phyloP scores from a whole-genome alignment of 1,140 invertebrate genomes.

The Sycophaga agraensis region DNA sequence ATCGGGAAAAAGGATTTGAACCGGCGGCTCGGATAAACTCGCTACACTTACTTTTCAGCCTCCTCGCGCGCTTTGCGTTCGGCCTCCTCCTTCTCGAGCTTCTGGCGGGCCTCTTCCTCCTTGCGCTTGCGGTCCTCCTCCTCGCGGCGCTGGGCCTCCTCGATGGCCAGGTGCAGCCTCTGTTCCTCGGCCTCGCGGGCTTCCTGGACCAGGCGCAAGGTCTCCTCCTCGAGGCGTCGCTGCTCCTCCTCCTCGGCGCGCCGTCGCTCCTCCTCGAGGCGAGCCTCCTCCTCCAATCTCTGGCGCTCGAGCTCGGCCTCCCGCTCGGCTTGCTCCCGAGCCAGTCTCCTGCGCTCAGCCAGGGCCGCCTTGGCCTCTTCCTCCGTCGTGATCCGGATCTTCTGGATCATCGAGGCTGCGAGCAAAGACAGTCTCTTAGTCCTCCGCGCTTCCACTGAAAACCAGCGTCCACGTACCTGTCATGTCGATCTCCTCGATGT shows the following conservation, averaged over 20 bases:
- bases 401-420: slow-evolving; percentile 72
- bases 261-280: slow-evolving; percentile 73
- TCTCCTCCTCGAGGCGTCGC: slow-evolving; percentile 74
- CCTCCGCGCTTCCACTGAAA: too few species aligned
- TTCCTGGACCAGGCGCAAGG: slow-evolving; percentile 68
- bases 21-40: too few species aligned
- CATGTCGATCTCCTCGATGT: slow-evolving; percentile 51
- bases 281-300: slow-evolving; percentile 71
- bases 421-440: not conserved
- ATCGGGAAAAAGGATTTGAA: too few species aligned
- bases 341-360: slow-evolving; percentile 79
- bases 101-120: slow-evolving; percentile 70
- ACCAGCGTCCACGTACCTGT: slow-evolving; percentile 47
- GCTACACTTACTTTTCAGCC: slow-evolving; percentile 62
- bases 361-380: slow-evolving; percentile 87
- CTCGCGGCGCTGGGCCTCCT: slow-evolving; percentile 64
- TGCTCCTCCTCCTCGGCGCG: slow-evolving; percentile 81
- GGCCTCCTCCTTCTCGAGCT: slow-evolving; percentile 75
- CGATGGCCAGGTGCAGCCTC: slow-evolving; percentile 71
- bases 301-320: slow-evolving; percentile 81
- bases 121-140: slow-evolving; percentile 66
- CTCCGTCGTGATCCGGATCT: slow-evolving; percentile 77
- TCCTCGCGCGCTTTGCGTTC: slow-evolving; percentile 76
- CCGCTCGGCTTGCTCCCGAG: slow-evolving; percentile 81
- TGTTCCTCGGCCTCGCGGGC: slow-evolving; percentile 74